Conservation (phyloP, 2,797 vertebrate genomes). For the Eleutherodactylus coqui region DNA sequence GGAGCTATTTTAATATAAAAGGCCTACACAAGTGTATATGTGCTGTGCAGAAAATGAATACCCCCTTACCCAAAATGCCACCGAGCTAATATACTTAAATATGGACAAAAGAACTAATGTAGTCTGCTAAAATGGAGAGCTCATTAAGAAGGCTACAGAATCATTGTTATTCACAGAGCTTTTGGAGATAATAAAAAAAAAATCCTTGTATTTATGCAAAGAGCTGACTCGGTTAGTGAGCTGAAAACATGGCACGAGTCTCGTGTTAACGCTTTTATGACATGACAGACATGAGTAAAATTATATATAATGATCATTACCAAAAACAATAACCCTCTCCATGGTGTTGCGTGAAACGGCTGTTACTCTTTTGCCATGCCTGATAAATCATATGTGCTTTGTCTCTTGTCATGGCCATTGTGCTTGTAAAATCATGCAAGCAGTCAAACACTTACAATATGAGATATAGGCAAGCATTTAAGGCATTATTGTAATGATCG, state of each 20-base stretch:
- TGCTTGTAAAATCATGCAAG: neutral
- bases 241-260: conserved; percentile 67
- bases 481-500: neutral
- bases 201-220: conserved; percentile 68
- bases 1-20: conserved; percentile 72
- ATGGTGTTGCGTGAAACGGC: neutral
- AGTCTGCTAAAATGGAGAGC: conserved; percentile 78
- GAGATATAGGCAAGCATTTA: neutral
- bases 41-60: conserved; percentile 77
- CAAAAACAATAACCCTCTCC: conserved; percentile 42
- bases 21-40: conserved; percentile 74
- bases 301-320: conserved; percentile 45
- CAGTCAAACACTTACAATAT: neutral
- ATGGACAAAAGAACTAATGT: conserved; percentile 75
- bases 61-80: conserved; percentile 76
- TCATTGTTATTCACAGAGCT: conserved; percentile 70
- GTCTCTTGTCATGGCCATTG: conserved; percentile 6
- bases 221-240: conserved; percentile 66
- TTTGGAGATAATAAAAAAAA: conserved; percentile 69
- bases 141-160: conserved; percentile 76
- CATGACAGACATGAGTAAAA: conserved; percentile 44
- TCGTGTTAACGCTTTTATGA: conserved; percentile 41
- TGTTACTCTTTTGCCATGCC: conserved; percentile 3
- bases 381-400: conserved; percentile 29
- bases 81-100: conserved; percentile 80